Evolutionary conservation across 37 sponge, comb jelly and placozoan species (phyloP).

Genomic region (Bolinopsis microptera): DNA sequence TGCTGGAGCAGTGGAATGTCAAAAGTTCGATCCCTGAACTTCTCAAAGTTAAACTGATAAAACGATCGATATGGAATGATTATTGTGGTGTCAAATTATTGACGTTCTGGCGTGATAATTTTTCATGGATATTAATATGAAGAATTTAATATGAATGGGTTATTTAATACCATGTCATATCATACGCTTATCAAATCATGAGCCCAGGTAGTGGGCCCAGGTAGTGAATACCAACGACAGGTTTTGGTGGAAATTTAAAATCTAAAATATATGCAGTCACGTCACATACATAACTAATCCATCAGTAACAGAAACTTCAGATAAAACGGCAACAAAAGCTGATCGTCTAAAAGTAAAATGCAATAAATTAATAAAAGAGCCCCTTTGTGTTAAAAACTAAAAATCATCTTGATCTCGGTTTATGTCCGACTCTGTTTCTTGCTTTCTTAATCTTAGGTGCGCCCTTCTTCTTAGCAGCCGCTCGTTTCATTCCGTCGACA

Average conservation of each 20-base stretch:
- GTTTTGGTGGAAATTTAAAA: neutral
- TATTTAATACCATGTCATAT: too few relatives aligned
- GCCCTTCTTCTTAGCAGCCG: slow-evolving; percentile 50
- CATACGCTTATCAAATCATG: too few relatives aligned
- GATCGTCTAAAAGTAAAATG: neutral
- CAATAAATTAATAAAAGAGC: slow-evolving; percentile 48
- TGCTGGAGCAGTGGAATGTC: too few relatives aligned
- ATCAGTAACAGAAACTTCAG: neutral
- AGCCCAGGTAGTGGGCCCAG: too few relatives aligned
- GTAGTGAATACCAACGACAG: neutral
- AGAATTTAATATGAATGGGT: too few relatives aligned
- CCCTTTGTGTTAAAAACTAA: neutral
- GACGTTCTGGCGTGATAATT: too few relatives aligned
- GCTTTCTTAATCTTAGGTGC: neutral
- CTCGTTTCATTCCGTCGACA: slow-evolving; percentile 66
- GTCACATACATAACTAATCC: neutral
- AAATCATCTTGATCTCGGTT: slow-evolving; percentile 52
- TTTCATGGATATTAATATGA: too few relatives aligned
- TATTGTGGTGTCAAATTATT: too few relatives aligned
- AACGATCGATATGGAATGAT: too few relatives aligned
- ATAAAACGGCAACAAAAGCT: neutral
- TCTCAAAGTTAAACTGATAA: too few relatives aligned
- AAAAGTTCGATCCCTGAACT: too few relatives aligned
- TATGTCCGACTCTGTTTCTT: slow-evolving; percentile 54
- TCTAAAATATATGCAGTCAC: neutral